Evolutionary conservation across 1,140 invertebrate genomes (phyloP), one percentile per base, ranked within the genome.

Genomic region (Diorhabda elongata): DNA sequence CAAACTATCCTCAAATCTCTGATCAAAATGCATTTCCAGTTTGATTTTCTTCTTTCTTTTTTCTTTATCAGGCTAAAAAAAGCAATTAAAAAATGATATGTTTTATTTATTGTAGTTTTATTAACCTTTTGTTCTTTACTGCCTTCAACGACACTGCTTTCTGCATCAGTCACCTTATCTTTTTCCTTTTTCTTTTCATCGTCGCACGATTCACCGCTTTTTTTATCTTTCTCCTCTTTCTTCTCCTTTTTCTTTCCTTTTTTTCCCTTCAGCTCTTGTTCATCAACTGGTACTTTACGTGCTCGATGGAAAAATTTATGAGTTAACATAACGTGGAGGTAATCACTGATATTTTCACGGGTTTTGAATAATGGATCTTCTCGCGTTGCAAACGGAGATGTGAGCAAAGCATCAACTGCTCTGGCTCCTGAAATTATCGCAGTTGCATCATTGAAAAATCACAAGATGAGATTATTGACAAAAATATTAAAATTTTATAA

Each of bases 241-340:
- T 86, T 87, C 42, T 88, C 86, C 68, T 91, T 91, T 69, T 89
- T 86, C 69, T 86, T 87, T 64, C 87, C 84, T 82, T 90, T 87
- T 70, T 86, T 87, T 64, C 87, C 84, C 82, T 90, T 87, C 69
- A 90, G 78, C 83, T 94, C 87, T 79, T 92, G 86, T 82, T 94
- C 85, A 72, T 86, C 87, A 62, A 92, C 90, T 41, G 91, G 89
- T 68, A 91, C 92, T 83, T 96, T 97, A 78, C 92, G 92, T 63
- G 95, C 96, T 73, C 96, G 88, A 83, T 98, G 96, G 82, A 96
- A 98, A 80, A 98, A 90, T 81, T 97, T 97, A 82, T 97, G 95
- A 75, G 89, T 86, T 71, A 98, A 81, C 90, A 98, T 92, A 77
- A 86, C 81, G 72, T 97, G 89, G 63, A 97, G 83, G 80, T 90